Evolutionary conservation across 2,113 vertebrate species (phyloP), one percentile per base, ranked within the genome.

Genomic region (Eubucco bourcierii): DNA sequence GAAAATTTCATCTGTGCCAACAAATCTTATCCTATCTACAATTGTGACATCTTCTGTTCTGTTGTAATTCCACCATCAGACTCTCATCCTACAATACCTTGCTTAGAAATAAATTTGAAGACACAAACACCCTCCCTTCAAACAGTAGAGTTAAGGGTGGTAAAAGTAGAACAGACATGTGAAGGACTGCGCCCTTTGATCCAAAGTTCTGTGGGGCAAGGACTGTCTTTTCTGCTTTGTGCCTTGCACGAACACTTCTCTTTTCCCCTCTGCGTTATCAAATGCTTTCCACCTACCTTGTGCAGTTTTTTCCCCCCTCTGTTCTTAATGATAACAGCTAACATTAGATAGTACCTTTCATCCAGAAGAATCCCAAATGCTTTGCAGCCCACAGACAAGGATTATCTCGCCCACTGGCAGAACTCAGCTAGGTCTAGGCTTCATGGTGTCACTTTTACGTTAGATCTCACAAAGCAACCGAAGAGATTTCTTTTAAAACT

Each of bases 311-410:
- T 75, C 46, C 77, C 46, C 77, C 44, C 44, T 91, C 93, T 96
- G 72, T 75, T 96, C 65, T 88, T 95, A 91, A 94, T 76, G 94
- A 97, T 93, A 96, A 92, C 91, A 95, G 93, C 87, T 93, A 93
- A 73, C 66, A 93, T 96, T 92, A 94, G 92, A n/a, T 81, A 92
- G 83, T 71, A 94, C 90, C 74, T 96, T 94, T 96, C 93, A 95
- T 93, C 75, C 86, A 96, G 93, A 96, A 97, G 92, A 93, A 94
- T 94, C 90, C 80, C 93, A 96, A 95, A 96, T 87, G 90, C 94
- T 92, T 90, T 90, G 75, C 87, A 95, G 92, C 92, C 90, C 88
- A 95, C 94, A 95, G 92, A 91, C 52, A 89, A 93, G 93, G 88
- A 96, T 96, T 93, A 96, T 96, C 89, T 94, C 95, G 74, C 94